Percentiles rank a stretch among this genome's conserved stretches.
phyloP scores from a whole-genome alignment of 2,888 invertebrate genomes.

The Ptilodon capucinus region DNA sequence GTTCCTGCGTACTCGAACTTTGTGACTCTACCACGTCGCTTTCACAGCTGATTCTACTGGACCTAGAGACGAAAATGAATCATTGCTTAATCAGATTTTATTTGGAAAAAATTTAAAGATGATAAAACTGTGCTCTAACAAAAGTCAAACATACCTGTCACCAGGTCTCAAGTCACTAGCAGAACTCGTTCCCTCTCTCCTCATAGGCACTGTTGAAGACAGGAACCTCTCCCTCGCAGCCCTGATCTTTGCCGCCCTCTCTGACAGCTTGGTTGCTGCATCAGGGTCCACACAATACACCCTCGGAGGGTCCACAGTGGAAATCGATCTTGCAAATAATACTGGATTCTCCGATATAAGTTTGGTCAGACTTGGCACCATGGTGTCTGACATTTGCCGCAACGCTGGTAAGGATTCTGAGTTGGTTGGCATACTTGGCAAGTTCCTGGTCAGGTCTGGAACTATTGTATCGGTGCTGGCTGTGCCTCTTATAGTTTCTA shows the following conservation, averaged over 20 bases:
- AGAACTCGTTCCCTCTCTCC: slow-evolving; percentile 72
- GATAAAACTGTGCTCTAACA: not conserved
- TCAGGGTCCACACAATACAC: slow-evolving; percentile 42
- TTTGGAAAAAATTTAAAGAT: too few species aligned
- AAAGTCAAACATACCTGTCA: slow-evolving; percentile 68
- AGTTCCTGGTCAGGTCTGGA: slow-evolving; percentile 46
- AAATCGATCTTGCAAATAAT: slow-evolving; percentile 60
- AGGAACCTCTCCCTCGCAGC: slow-evolving; percentile 89
- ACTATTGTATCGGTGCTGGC: slow-evolving; percentile 70
- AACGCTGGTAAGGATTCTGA: slow-evolving; percentile 44
- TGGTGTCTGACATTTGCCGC: slow-evolving; percentile 60
- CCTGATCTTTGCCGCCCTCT: slow-evolving; percentile 83
- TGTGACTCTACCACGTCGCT: slow-evolving; percentile 80
- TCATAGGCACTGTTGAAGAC: slow-evolving; percentile 70
- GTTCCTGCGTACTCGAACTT: slow-evolving; percentile 54
- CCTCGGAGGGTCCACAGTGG: slow-evolving; percentile 48
- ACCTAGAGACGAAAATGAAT: slow-evolving; percentile 36
- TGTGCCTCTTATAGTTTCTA: slow-evolving; percentile 57
- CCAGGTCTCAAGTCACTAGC: slow-evolving; percentile 70
- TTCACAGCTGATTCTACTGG: slow-evolving; percentile 85
- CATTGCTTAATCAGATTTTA: not conserved
- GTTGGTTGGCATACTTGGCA: slow-evolving; percentile 34
- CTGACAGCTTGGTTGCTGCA: slow-evolving; percentile 60
- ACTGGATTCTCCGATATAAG: slow-evolving; percentile 54
- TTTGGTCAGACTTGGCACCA: slow-evolving; percentile 58